Evolutionary conservation across 2,888 invertebrate genomes (phyloP).

Genomic region (Acronicta leporina): DNA sequence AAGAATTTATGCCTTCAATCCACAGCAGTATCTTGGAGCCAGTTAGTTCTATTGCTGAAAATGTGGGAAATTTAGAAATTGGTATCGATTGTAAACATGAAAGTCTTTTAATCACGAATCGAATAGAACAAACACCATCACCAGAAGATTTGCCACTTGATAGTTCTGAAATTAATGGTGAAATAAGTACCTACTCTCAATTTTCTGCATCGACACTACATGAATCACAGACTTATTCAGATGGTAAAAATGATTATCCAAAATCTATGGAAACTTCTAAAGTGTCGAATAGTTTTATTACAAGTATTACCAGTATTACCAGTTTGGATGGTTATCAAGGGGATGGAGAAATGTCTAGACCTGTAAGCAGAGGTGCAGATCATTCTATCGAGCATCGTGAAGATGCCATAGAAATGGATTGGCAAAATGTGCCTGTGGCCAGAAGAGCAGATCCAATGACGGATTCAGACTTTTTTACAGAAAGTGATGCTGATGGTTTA

Average conservation of each 20-base stretch:
- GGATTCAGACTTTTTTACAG: conserved; percentile 97
- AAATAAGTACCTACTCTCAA: conserved; percentile 88
- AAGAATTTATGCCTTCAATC: conserved; percentile 90
- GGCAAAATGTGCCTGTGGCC: conserved; percentile 90
- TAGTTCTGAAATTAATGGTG: conserved; percentile 91
- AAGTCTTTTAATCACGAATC: conserved; percentile 72
- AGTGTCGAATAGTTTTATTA: conserved; percentile 93
- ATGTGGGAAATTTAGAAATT: conserved; percentile 88
- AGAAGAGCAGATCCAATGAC: conserved; percentile 95
- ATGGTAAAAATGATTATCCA: conserved; percentile 89
- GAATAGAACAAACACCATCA: conserved; percentile 94
- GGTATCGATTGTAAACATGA: conserved; percentile 85
- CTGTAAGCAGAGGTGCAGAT: conserved; percentile 94
- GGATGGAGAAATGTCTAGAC: conserved; percentile 96
- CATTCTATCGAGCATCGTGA: conserved; percentile 90
- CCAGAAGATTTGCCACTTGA: conserved; percentile 95
- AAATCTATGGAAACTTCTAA: conserved; percentile 91
- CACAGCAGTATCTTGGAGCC: conserved; percentile 90
- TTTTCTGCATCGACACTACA: conserved; percentile 85
- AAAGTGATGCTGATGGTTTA: conserved; percentile 96
- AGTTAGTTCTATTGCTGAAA: conserved; percentile 86
- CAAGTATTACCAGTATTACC: conserved; percentile 96
- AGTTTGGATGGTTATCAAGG: conserved; percentile 98
- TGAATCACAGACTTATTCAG: conserved; percentile 88
- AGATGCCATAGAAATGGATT: conserved; percentile 87